phyloP scores from a whole-genome alignment of 2,888 invertebrate species.

The Mythimna lalbum region DNA sequence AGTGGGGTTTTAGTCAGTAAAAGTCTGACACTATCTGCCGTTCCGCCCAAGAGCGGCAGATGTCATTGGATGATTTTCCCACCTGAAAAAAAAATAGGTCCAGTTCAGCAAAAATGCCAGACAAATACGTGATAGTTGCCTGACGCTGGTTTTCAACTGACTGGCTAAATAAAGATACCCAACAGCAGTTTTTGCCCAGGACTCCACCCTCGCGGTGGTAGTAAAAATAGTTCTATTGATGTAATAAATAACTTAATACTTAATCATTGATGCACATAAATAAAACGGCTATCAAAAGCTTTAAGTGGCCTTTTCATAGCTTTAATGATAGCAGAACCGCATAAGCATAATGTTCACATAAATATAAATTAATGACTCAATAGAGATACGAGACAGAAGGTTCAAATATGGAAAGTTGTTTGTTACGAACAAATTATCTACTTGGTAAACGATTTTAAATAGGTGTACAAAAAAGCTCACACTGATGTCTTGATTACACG shows the following conservation, averaged over 20 bases:
- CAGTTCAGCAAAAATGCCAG: too few relatives aligned
- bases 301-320: slow-evolving; percentile 5
- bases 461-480: background rate
- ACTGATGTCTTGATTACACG: too few relatives aligned
- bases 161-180: too few relatives aligned
- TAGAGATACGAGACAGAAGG: slow-evolving; percentile 23
- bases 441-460: background rate
- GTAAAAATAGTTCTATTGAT: background rate
- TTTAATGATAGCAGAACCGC: slow-evolving; percentile 12
- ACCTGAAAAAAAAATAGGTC: too few relatives aligned
- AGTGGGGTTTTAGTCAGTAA: too few relatives aligned
- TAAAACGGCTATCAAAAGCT: slow-evolving; percentile 25
- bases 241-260: slow-evolving; percentile 2
- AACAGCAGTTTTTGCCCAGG: too few relatives aligned
- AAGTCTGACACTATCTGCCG: too few relatives aligned
- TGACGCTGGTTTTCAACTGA: too few relatives aligned
- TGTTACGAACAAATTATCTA: slow-evolving; percentile 14
- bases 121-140: too few relatives aligned
- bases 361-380: slow-evolving; percentile 29
- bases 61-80: too few relatives aligned
- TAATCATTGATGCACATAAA: slow-evolving; percentile 7
- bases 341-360: slow-evolving; percentile 24
- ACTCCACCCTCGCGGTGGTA: too few relatives aligned
- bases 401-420: slow-evolving; percentile 12
- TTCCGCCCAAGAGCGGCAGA: too few relatives aligned